Evolutionary conservation across 1,140 invertebrate species (phyloP).

Genomic region (Zaprionus vittiger): DNA sequence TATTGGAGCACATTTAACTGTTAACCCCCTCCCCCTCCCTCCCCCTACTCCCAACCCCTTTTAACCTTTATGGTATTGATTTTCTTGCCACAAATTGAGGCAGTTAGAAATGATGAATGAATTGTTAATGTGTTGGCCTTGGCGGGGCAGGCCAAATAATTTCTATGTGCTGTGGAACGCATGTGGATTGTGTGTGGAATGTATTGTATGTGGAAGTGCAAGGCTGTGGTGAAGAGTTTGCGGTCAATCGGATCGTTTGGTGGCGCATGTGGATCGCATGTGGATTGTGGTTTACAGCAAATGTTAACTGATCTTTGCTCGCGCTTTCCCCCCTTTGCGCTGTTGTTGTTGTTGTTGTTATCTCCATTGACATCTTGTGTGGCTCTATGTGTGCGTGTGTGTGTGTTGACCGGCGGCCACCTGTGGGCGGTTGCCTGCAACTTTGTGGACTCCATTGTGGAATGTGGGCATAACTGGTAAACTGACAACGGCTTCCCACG

Average conservation of each 20-base stretch:
- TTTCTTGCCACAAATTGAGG: slow-evolving; percentile 4
- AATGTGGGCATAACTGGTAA: slow-evolving; percentile 39
- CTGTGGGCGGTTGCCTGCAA: slow-evolving; percentile 42
- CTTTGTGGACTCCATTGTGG: slow-evolving; percentile 15
- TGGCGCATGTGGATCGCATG: not conserved
- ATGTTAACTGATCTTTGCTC: not conserved
- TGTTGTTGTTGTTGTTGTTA: slow-evolving; percentile 7
- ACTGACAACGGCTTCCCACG: slow-evolving; percentile 36
- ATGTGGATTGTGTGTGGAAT: not conserved
- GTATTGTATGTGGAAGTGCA: not conserved
- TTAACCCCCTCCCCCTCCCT: no score
- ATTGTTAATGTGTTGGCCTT: slow-evolving; percentile 26
- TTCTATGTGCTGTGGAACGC: not conserved
- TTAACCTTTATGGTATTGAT: slow-evolving; percentile 21
- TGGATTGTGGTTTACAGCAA: not conserved
- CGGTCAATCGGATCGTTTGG: not conserved
- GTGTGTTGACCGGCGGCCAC: slow-evolving; percentile 38
- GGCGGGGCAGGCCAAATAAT: not conserved
- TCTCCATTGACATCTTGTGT: not conserved
- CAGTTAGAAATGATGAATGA: not conserved
- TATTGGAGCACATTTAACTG: no score
- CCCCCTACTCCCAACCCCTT: no score
- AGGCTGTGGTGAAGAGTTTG: not conserved
- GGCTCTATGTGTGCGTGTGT: slow-evolving; percentile 7
- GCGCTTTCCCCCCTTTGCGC: slow-evolving; percentile 17